Base-by-base conservation (phyloP, 2,113 vertebrate genomes). In the Rallus limicola region DNA sequence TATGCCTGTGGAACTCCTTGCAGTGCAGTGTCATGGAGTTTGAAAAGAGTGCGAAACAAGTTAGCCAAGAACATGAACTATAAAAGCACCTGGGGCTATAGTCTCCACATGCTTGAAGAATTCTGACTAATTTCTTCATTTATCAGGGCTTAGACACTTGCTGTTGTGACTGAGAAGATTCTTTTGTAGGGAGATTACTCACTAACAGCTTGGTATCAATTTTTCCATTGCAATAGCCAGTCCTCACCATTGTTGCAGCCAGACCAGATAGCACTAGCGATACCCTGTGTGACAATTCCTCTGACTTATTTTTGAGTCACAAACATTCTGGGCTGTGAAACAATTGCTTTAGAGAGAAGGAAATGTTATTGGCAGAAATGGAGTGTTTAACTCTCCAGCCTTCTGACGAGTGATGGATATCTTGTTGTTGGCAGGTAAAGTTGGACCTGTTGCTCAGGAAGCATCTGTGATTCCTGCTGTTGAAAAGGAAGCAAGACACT, bases 391-490 rank as follows among this genome's bases (percentile, higher is more conserved):
- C 42, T 92, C 36, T 83, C 6, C 23, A 11, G 74, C 26, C 40
- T 95, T 96, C 87, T 92, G 64, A 69, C 90, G 40, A 92, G 19
- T 93, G 56, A 81, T 58, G 36, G 42, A 31, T 96, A 48, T 96
- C 46, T 97, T 97, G 14, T 96, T 97, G 95, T 65, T 90, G 96
- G 89, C 96, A 87, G 85, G 96, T 95, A 70, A 90, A 86, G 67
- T 75, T 98, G 98, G 90, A 96, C 95, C 91, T 68, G 18, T 93
- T 87, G 91, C 94, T 55, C 80, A 97, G 91, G 98, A 98, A 95
- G 83, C 94, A 31, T 80, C 95, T n/a, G 98, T 95, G 67, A 68
- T 94, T 86, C 56, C 83, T 78, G 50, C 96, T 34, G 17, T 46
- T 68, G 98, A 90, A 92, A 98, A 96, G 82, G 92, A 97, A 60